Evolutionary conservation across 2,113 vertebrate species (phyloP).

Genomic region (Gymnarchus niloticus): DNA sequence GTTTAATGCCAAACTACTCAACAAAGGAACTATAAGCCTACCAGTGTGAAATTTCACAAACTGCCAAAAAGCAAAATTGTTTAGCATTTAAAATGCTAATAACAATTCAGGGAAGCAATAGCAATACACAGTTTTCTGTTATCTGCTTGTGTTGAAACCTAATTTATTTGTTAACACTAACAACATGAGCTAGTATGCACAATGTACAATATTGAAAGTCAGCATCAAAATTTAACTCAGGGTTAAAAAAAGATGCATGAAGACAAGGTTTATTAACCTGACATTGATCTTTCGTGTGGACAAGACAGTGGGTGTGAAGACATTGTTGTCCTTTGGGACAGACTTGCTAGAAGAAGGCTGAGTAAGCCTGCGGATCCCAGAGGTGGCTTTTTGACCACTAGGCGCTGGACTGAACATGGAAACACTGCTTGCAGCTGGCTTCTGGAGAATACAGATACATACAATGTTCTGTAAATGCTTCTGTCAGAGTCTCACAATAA

Average conservation of each 20-base stretch:
- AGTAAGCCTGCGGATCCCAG: constrained; percentile 43
- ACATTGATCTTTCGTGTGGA: constrained; percentile 82
- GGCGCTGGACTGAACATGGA: constrained; percentile 65
- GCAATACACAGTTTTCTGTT: not conserved
- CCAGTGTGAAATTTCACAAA: not conserved
- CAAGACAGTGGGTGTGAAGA: constrained; percentile 60
- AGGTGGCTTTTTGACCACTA: constrained; percentile 37
- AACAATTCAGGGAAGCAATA: too few relatives aligned
- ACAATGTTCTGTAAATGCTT: not conserved
- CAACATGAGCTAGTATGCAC: too few relatives aligned
- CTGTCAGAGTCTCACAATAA: not conserved
- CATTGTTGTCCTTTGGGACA: constrained; percentile 43
- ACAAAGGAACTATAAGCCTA: too few relatives aligned
- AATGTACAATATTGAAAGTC: too few relatives aligned
- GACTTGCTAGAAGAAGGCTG: constrained; percentile 41
- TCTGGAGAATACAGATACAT: constrained; percentile 46
- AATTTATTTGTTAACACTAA: not conserved
- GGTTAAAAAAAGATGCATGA: not conserved
- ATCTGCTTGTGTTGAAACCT: not conserved
- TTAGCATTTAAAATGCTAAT: not conserved
- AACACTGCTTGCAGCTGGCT: constrained; percentile 25
- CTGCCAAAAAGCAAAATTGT: not conserved
- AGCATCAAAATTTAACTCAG: too few relatives aligned
- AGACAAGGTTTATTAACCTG: constrained; percentile 60
- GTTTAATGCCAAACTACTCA: not conserved